Evolutionary conservation across 2,888 invertebrate species (phyloP), one percentile per base, ranked within the genome.

Genomic region (Acrobasis repandana): DNA sequence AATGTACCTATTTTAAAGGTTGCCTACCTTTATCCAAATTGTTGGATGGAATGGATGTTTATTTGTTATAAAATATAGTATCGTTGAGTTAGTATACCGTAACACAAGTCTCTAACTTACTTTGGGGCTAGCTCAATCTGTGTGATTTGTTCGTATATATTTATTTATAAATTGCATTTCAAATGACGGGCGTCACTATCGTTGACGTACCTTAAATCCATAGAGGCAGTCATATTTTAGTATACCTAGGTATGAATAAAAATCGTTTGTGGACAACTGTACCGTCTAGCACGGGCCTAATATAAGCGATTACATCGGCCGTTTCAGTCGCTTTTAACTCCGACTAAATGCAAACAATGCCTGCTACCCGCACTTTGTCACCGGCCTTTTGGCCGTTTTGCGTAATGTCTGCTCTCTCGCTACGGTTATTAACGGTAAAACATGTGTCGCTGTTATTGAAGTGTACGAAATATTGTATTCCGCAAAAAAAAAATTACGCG

Each of bases 241-340:
- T n/a, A n/a, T n/a, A n/a, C n/a, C n/a, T n/a, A n/a, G n/a, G n/a
- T n/a, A n/a, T n/a, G n/a, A n/a, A n/a, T n/a, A n/a, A n/a, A 36
- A 54, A 8, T 36, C 36, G 0, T 5, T n/a, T 54, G 38, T 43
- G 20, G 11, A 5, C 38, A 38, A 54, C 66, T 66, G 65, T 65
- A 63, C 65, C 63, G 66, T 63, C 66, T 66, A 67, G 67, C 36
- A 28, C 20, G 43, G 20, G 54, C 43, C 73, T 72, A 73, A 75
- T 74, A 70, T 68, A 68, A 70, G 71, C 72, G 70, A 73, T 74
- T 71, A 69, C 71, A 67, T 62, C 62, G 67, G 59, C 67, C 63
- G 65, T 68, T 71, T 65, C 67, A 61, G 63, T 63, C 67, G 66
- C 65, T 61, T 66, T 66, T 63, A 70, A 67, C 54, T 54, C 54